These are phyloP conservation scores for Cephus sareptanus DNA, from an alignment of 2,888 invertebrate genomes.

Conservation along the genomic window DNA sequence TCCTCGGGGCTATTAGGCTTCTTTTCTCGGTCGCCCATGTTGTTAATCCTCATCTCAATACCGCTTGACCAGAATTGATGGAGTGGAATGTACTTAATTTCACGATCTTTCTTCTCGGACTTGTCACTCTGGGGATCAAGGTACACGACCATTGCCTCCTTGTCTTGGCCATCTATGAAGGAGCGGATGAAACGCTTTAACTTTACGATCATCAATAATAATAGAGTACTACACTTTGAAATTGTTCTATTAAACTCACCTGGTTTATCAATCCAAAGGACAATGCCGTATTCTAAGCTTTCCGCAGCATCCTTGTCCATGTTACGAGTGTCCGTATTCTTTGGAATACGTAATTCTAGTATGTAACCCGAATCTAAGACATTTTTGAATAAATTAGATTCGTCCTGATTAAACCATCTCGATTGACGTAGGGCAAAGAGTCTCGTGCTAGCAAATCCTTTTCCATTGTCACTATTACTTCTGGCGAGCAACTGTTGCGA, in stretches of 20 bases:
- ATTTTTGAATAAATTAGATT: slow-evolving; percentile 17
- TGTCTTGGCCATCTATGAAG: slow-evolving; percentile 7
- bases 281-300: slow-evolving; percentile 14
- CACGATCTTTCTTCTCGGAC: slow-evolving; percentile 13
- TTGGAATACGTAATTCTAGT: slow-evolving; percentile 12
- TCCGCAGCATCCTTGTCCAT: slow-evolving; percentile 9
- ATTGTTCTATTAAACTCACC: slow-evolving; percentile 5
- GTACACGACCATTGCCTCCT: slow-evolving; percentile 7
- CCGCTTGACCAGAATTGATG: slow-evolving; percentile 77
- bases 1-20: slow-evolving; percentile 73
- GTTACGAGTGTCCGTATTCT: neutral
- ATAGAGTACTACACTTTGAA: neutral
- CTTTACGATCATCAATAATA: neutral
- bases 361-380: slow-evolving; percentile 17
- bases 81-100: slow-evolving; percentile 61
- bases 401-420: slow-evolving; percentile 14
- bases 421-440: slow-evolving; percentile 15
- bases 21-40: slow-evolving; percentile 78
- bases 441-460: slow-evolving; percentile 10
- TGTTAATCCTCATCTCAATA: slow-evolving; percentile 78
- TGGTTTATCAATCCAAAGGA: slow-evolving; percentile 11
- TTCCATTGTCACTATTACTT: slow-evolving; percentile 6
- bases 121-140: slow-evolving; percentile 13
- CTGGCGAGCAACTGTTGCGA: slow-evolving; percentile 4
- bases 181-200: neutral